phyloP scores from a whole-genome alignment of 2,888 invertebrate genomes.

The Amblyteles armatorius region DNA sequence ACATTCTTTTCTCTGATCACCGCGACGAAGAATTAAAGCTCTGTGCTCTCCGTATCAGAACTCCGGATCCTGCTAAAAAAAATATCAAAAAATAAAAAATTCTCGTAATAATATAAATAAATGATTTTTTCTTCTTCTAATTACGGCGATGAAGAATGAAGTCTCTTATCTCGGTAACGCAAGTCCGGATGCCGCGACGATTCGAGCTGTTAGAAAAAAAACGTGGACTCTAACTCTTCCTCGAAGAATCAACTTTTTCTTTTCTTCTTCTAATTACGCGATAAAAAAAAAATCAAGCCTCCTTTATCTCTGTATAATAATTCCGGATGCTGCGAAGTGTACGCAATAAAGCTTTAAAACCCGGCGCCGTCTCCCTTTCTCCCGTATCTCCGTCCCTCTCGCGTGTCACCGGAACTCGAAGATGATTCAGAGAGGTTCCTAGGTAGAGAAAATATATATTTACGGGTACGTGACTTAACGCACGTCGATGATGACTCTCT shows the following conservation, averaged over 20 bases:
- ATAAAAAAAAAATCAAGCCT: constrained; percentile 11
- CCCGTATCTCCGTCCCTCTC: neutral
- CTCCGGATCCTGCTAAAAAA: constrained; percentile 13
- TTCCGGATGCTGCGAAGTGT: constrained; percentile 48
- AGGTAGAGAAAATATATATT: constrained; percentile 15
- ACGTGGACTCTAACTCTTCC: neutral
- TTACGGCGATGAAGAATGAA: neutral
- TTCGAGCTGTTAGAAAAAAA: neutral
- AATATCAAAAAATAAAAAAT: neutral
- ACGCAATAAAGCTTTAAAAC: constrained; percentile 55
- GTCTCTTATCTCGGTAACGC: neutral
- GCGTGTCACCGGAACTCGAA: constrained; percentile 58
- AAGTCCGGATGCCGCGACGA: neutral
- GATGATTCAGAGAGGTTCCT: constrained; percentile 53
- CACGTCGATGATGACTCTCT: constrained; percentile 66
- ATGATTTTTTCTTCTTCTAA: too few species aligned
- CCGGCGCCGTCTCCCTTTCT: neutral
- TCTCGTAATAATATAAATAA: too few species aligned
- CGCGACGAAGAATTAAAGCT: neutral
- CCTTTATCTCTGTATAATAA: constrained; percentile 32
- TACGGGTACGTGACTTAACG: constrained; percentile 57
- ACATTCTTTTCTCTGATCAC: neutral
- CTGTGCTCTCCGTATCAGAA: neutral
- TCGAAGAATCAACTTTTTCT: neutral
- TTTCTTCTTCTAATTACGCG: constrained; percentile 1